A percentile compares a stretch with the other conserved stretches of the same genome.
Conservation (phyloP, 2,113 vertebrate genomes). For the Actinemys pallida region DNA sequence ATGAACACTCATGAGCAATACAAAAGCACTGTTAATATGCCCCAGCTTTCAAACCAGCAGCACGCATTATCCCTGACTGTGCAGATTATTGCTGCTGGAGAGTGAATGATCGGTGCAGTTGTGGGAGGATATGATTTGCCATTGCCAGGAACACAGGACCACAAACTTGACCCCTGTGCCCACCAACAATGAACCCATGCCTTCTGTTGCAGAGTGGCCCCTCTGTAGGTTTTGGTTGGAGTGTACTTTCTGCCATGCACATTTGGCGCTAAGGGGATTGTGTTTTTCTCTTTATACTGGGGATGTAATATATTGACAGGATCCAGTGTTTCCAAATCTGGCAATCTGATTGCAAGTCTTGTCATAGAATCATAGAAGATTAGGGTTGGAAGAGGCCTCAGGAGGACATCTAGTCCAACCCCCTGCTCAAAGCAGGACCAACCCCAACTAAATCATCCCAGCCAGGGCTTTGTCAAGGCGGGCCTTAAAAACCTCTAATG, state of each 20-base stretch:
- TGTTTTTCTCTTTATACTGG: neutral
- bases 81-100: neutral
- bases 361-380: neutral
- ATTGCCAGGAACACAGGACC: neutral
- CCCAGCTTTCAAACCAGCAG: neutral
- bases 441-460: too few relatives aligned
- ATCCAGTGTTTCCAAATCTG: conserved; percentile 30
- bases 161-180: neutral
- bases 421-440: too few relatives aligned
- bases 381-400: too few relatives aligned
- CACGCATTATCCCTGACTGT: neutral
- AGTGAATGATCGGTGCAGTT: neutral
- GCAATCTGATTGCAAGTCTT: conserved; percentile 23
- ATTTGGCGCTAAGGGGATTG: neutral
- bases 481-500: too few relatives aligned
- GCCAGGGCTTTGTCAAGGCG: too few relatives aligned
- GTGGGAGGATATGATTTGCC: neutral
- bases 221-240: neutral
- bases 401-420: too few relatives aligned
- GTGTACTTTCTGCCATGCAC: neutral
- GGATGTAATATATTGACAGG: neutral
- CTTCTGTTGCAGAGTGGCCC: neutral
- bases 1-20: neutral
- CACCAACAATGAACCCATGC: neutral
- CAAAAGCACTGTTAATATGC: neutral